Conservation (phyloP, 2,888 invertebrate species). For the Andrena flavipes region DNA sequence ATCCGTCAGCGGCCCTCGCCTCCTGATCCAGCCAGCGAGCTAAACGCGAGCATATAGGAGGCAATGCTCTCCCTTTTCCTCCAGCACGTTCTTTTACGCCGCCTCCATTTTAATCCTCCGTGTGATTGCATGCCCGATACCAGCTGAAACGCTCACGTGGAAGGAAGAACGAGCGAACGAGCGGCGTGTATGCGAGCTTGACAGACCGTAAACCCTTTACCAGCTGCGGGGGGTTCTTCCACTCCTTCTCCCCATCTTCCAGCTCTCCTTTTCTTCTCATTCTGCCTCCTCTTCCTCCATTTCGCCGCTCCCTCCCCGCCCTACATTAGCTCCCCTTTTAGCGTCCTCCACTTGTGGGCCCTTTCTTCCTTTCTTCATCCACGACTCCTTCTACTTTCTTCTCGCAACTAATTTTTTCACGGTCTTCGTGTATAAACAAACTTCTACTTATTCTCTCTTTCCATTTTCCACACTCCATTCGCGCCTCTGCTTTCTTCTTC, state of each 20-base stretch:
- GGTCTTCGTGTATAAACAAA: not conserved
- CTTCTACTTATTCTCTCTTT: not conserved
- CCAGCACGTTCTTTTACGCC: slow-evolving; percentile 69
- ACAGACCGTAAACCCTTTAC: slow-evolving; percentile 83
- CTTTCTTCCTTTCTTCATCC: not conserved
- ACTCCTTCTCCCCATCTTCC: slow-evolving; percentile 61
- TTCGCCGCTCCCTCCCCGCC: slow-evolving; percentile 14
- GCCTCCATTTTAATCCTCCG: slow-evolving; percentile 82
- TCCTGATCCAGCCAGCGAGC: slow-evolving; percentile 65
- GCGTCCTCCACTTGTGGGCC: slow-evolving; percentile 13
- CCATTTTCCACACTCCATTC: not conserved
- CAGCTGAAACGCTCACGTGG: slow-evolving; percentile 81
- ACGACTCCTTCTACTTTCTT: not conserved
- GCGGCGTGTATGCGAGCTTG: slow-evolving; percentile 78
- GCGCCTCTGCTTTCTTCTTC: not conserved
- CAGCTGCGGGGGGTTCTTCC: slow-evolving; percentile 81
- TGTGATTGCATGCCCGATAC: slow-evolving; percentile 83
- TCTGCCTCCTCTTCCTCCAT: not conserved
- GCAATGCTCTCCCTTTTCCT: slow-evolving; percentile 63
- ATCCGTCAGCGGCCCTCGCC: slow-evolving; percentile 77
- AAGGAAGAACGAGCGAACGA: slow-evolving; percentile 82
- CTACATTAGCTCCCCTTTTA: slow-evolving; percentile 21
- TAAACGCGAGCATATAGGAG: slow-evolving; percentile 70
- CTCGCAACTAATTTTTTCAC: not conserved
- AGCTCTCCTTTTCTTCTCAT: slow-evolving; percentile 28